Base-by-base conservation (phyloP, 2,888 invertebrate species). In the Drosophila borealis region DNA sequence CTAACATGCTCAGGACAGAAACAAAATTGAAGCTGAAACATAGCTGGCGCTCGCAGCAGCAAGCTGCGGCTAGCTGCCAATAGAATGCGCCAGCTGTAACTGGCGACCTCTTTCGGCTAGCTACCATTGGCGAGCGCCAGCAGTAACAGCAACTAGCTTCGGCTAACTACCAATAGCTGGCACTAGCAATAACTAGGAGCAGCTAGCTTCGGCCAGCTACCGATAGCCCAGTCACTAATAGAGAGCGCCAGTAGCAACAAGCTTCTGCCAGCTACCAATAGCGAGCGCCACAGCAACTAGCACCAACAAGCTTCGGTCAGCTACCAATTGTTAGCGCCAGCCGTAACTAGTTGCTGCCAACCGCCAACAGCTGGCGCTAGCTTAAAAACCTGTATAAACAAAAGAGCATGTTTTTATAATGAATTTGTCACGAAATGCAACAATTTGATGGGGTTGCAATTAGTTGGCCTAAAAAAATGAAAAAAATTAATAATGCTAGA, bases 351-450 rank as follows among this genome's bases (percentile, higher is more conserved):
- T 1, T 13, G 9, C 4, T 3, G 9, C 14, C 2, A 17, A 1
- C 8, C 1, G 8, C 2, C 36, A 25, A 54, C 13, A 51, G 54
- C 10, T 11, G 25, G 19, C 49, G 34, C 17, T 11, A 51, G 8
- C 3, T 3, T 17, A 1, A 10, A 3, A 10, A 1, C 19, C 1
- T 1, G 4, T 9, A 13, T 13, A 42, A 53, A 11, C 10, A 33
- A 13, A 19, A 45, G 6, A 8, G 21, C 17, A 41, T 14, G 13
- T 13, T 49, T 61, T 9, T 2, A 56, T 56, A 41, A 17, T 9
- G 17, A 54, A 75, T 36, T 42, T 56, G 19, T 57, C 36, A 69
- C 39, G 1, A 17, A 21, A 29, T 33, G 51, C 13, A 36, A 41
- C 10, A 69, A 36, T 48, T 57, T 3, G 5, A n/a, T 25, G 8